Evolutionary conservation across 2,888 invertebrate species (phyloP).

Genomic region (Dusona sp.): DNA sequence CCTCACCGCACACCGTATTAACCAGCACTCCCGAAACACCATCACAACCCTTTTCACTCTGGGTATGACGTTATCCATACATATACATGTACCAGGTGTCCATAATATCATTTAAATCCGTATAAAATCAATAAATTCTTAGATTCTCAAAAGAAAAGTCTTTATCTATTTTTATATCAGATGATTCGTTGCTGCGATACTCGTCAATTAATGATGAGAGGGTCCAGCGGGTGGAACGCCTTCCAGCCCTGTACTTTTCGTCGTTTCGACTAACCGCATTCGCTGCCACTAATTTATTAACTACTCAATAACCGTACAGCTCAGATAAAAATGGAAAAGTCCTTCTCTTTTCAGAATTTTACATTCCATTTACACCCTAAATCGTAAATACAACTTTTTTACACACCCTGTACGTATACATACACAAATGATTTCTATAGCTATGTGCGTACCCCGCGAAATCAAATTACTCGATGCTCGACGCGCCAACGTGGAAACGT

Average conservation of each 20-base stretch:
- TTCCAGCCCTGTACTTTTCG: not conserved
- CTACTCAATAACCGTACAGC: not conserved
- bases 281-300: not conserved
- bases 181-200: not conserved
- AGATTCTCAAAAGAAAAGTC: not conserved
- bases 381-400: not conserved
- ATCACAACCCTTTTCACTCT: constrained; percentile 67
- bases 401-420: constrained; percentile 8
- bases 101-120: not conserved
- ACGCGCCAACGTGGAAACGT: constrained; percentile 82
- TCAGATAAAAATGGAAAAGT: not conserved
- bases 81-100: constrained; percentile 8
- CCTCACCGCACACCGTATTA: constrained; percentile 67
- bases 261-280: not conserved
- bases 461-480: constrained; percentile 82
- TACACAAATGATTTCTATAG: constrained; percentile 27
- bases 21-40: constrained; percentile 65
- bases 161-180: not conserved
- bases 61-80: constrained; percentile 51
- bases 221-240: not conserved
- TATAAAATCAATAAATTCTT: not conserved
- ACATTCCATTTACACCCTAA: not conserved
- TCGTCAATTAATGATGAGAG: not conserved
- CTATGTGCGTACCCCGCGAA: constrained; percentile 66
- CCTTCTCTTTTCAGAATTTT: not conserved